Evolutionary conservation across 2,888 invertebrate species (phyloP).

Genomic region (Cheilosia scutellata): DNA sequence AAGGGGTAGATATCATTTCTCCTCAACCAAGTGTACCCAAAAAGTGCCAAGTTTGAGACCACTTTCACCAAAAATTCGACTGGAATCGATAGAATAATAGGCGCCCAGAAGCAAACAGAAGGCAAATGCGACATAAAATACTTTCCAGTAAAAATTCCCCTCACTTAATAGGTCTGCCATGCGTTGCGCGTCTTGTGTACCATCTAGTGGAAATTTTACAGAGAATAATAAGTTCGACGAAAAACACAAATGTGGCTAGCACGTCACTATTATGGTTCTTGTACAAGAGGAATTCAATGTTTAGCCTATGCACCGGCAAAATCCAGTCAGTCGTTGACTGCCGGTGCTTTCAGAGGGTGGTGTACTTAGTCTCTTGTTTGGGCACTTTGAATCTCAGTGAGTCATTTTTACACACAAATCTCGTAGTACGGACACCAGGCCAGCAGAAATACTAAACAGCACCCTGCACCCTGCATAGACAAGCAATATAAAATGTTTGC

Average conservation of each 20-base stretch:
- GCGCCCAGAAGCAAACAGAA: background rate
- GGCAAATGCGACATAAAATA: background rate
- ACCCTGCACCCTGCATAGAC: background rate
- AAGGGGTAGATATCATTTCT: background rate
- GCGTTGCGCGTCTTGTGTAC: background rate
- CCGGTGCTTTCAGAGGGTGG: background rate
- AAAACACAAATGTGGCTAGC: too few relatives aligned
- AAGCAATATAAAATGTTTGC: background rate
- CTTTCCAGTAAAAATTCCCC: background rate
- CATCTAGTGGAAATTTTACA: background rate
- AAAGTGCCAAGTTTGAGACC: background rate
- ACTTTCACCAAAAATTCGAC: background rate
- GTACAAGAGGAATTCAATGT: background rate
- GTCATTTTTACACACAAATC: slow-evolving; percentile 1
- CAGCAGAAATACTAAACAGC: background rate
- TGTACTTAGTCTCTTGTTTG: background rate
- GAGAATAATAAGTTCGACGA: too few relatives aligned
- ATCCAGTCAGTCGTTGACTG: background rate
- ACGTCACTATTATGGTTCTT: background rate
- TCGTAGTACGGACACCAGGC: slow-evolving; percentile 1
- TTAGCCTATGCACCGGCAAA: background rate
- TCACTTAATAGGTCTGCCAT: background rate
- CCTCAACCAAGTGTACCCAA: background rate
- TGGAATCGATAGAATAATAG: background rate
- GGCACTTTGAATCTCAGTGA: too few relatives aligned